Percentiles rank a stretch among this genome's conserved stretches.
These are phyloP conservation scores for Aphidius gifuensis DNA, from an alignment of 1,140 invertebrate genomes.

Conservation along the genomic window DNA sequence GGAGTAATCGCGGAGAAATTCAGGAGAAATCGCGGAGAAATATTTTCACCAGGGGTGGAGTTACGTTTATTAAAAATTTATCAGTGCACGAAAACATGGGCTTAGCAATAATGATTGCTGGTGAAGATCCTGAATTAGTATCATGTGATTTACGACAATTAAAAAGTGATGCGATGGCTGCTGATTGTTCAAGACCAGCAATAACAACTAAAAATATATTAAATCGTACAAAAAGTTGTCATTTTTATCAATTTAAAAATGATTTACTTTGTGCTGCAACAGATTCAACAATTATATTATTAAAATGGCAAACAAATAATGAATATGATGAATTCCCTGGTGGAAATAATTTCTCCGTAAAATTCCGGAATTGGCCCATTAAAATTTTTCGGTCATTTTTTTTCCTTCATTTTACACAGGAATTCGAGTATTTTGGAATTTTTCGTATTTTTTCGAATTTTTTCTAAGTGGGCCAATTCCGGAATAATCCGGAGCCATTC, in stretches of 20 bases:
- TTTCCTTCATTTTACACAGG: no score
- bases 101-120: conserved; percentile 66
- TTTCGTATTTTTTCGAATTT: no score
- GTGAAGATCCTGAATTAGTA: conserved; percentile 63
- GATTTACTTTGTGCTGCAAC: conserved; percentile 65
- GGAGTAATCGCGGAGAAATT: no score
- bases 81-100: conserved; percentile 58
- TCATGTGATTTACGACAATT: conserved; percentile 65
- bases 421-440: no score
- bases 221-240: conserved; percentile 60
- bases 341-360: no score
- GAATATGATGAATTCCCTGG: conserved; percentile 57
- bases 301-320: conserved; percentile 51
- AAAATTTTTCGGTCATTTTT: no score
- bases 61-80: conserved; percentile 65
- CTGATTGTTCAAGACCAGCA: conserved; percentile 60
- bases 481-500: no score
- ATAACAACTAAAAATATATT: conserved; percentile 60
- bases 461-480: no score
- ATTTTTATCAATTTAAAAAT: conserved; percentile 59
- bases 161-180: conserved; percentile 60
- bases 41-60: no score
- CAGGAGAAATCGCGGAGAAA: no score
- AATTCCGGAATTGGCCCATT: no score
- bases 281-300: conserved; percentile 60